Conservation (phyloP, 2,888 invertebrate species). For the Sussaba pulchella region DNA sequence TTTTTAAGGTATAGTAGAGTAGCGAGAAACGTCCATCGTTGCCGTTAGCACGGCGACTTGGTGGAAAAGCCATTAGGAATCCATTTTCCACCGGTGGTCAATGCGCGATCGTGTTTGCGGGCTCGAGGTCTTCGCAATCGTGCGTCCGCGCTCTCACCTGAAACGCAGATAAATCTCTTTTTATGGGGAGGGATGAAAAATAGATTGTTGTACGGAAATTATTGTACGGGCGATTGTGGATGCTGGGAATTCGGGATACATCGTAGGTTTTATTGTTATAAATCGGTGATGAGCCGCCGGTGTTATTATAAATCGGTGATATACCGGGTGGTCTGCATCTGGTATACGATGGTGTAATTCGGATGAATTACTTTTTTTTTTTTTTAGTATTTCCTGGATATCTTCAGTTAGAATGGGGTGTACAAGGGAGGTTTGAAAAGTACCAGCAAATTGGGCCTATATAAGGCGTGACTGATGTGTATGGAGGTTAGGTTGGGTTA, state of each 20-base stretch:
- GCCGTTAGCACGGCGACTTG: constrained; percentile 11
- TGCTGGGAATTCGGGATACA: neutral
- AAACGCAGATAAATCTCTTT: neutral
- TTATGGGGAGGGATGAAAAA: neutral
- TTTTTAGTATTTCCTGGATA: neutral
- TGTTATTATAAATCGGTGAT: no score
- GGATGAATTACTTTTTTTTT: constrained; percentile 29
- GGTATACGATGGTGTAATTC: neutral
- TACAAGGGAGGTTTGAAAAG: no score
- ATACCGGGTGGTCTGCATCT: no score
- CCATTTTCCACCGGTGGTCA: constrained; percentile 75
- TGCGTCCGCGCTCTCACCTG: neutral
- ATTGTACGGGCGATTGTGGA: neutral
- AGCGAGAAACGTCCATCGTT: constrained; percentile 62
- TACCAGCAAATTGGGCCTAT: no score
- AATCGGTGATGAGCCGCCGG: constrained; percentile 12
- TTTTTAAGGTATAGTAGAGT: constrained; percentile 29
- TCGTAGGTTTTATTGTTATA: neutral
- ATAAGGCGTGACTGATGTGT: no score
- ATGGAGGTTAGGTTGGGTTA: no score
- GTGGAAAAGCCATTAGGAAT: constrained; percentile 67
- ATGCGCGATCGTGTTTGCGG: constrained; percentile 55
- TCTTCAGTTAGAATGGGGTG: no score
- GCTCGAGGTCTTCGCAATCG: neutral
- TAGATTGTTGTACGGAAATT: constrained; percentile 29